A percentile compares a stretch with the other conserved stretches of the same genome.
phyloP scores from a whole-genome alignment of 2,888 invertebrate species.

The Hyppa rectilinea region DNA sequence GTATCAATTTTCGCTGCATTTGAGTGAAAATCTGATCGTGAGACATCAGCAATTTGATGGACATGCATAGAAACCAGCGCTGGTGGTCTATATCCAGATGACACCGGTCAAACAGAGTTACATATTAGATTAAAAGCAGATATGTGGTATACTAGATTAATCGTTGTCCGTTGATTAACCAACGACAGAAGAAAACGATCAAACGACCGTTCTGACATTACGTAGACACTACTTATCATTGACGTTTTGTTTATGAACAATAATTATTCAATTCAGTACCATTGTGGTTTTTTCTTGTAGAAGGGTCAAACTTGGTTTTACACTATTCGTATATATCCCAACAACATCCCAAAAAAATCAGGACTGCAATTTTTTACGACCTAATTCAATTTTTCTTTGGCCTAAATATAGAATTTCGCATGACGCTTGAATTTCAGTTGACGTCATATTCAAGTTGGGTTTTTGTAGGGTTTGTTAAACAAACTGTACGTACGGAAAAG shows the following conservation, averaged over 20 bases:
- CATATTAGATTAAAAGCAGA: not conserved
- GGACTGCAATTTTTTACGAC: too few relatives aligned
- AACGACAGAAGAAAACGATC: too few relatives aligned
- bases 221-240: too few relatives aligned
- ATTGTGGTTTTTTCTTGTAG: too few relatives aligned
- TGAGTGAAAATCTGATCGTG: constrained; percentile 19
- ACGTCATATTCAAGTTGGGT: constrained; percentile 10
- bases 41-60: constrained; percentile 8
- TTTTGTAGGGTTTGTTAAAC: not conserved
- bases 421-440: not conserved
- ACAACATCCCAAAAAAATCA: too few relatives aligned
- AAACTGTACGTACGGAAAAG: constrained; percentile 10
- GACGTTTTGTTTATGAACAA: too few relatives aligned
- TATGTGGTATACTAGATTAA: not conserved
- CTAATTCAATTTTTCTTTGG: too few relatives aligned
- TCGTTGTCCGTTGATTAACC: not conserved
- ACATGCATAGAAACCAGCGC: not conserved
- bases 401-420: constrained; percentile 12
- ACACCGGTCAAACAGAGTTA: not conserved
- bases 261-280: too few relatives aligned
- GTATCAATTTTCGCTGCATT: constrained; percentile 43
- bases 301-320: too few relatives aligned
- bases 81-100: constrained; percentile 17
- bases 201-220: not conserved
- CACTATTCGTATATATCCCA: too few relatives aligned